These are phyloP conservation scores for Epinotia bilunana DNA, from an alignment of 2,888 invertebrate species.

Conservation along the genomic window DNA sequence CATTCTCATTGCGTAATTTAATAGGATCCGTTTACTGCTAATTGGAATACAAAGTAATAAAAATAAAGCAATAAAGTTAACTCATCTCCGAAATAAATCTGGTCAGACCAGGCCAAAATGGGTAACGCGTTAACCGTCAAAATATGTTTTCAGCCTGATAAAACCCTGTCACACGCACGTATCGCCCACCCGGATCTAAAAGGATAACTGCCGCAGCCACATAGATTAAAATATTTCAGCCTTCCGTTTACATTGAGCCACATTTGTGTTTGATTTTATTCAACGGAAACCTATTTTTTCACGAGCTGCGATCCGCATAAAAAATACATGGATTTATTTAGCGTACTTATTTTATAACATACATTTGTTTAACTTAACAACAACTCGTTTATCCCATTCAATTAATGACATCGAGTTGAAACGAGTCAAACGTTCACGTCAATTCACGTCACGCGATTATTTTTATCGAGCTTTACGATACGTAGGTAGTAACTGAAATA, in stretches of 20 bases:
- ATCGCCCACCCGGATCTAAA: slow-evolving; percentile 30
- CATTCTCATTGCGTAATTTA: no score
- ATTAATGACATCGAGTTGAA: slow-evolving; percentile 26
- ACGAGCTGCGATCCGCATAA: neutral
- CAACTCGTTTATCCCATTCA: slow-evolving; percentile 3
- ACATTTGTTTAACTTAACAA: neutral
- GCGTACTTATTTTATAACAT: neutral
- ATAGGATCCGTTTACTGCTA: no score
- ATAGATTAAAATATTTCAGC: slow-evolving; percentile 43
- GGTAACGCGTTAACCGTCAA: slow-evolving; percentile 31
- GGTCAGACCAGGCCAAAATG: slow-evolving; percentile 11
- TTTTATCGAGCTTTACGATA: no score
- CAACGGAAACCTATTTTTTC: neutral
- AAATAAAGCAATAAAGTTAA: neutral
- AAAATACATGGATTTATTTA: slow-evolving; percentile 4
- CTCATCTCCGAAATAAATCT: neutral
- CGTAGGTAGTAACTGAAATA: no score
- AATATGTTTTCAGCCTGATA: slow-evolving; percentile 44
- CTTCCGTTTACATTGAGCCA: slow-evolving; percentile 12
- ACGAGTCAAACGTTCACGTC: no score
- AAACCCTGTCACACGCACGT: slow-evolving; percentile 45
- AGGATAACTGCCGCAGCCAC: slow-evolving; percentile 38
- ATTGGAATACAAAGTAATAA: neutral
- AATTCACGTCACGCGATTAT: no score
- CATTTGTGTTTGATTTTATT: slow-evolving; percentile 10